Percentiles rank a stretch among this genome's conserved stretches.
These are phyloP conservation scores for Nyctibius bracteatus DNA, from an alignment of 2,113 vertebrate species.

Conservation along the genomic window DNA sequence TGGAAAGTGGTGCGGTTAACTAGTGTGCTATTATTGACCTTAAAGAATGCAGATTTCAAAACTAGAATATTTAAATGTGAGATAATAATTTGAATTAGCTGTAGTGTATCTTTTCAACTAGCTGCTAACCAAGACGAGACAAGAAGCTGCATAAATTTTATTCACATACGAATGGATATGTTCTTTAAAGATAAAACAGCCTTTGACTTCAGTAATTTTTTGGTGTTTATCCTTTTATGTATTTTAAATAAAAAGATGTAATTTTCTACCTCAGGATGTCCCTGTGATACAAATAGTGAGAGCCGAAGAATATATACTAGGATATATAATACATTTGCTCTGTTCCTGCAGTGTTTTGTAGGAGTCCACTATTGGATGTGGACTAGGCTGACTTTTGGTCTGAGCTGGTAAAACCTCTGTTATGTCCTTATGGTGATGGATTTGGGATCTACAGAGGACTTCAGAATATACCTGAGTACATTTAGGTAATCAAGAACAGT, in stretches of 20 bases:
- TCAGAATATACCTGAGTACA: neutral
- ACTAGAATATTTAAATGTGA: neutral
- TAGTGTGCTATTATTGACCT: neutral
- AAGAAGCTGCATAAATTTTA: neutral
- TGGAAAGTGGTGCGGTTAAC: neutral
- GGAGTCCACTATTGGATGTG: rapidly evolving
- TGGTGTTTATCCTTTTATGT: neutral
- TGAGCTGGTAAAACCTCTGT: neutral
- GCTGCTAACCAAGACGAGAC: neutral
- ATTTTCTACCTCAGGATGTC: neutral
- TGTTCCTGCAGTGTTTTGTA: neutral
- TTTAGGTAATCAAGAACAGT: neutral
- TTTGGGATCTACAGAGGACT: neutral
- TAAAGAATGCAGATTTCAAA: neutral
- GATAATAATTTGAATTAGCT: neutral
- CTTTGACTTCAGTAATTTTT: neutral
- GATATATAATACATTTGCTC: neutral
- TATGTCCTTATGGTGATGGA: rapidly evolving
- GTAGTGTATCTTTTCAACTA: neutral
- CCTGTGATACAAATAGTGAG: neutral
- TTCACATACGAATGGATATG: neutral
- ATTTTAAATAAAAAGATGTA: neutral
- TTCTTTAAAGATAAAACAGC: neutral
- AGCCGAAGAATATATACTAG: neutral
- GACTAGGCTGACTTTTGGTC: neutral